A percentile compares a stretch with the other conserved stretches of the same genome.
Evolutionary conservation across 2,113 vertebrate genomes (phyloP).

Genomic region (Lonchura striata): DNA sequence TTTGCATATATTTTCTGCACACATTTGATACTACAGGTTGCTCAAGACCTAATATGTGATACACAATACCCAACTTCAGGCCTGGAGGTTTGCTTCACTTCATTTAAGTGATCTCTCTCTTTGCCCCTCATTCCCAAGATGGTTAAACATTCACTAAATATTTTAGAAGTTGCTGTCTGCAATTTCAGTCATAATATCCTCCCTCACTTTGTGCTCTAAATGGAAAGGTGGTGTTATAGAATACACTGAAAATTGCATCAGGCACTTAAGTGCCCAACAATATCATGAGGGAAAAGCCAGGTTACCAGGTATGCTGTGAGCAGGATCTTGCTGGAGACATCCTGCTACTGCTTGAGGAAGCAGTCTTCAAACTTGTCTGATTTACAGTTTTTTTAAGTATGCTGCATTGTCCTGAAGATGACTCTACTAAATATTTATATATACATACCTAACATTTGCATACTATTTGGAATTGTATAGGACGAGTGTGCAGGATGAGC

Average conservation of each 20-base stretch:
- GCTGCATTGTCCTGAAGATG: background rate
- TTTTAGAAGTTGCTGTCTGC: background rate
- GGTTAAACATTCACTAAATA: background rate
- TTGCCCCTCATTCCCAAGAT: background rate
- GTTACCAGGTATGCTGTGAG: accelerated
- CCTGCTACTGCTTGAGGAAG: background rate
- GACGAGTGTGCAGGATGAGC: background rate
- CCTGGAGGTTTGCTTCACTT: background rate
- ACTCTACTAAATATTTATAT: background rate
- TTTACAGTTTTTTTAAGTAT: background rate
- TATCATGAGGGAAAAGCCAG: background rate
- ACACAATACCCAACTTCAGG: background rate
- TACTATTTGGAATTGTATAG: background rate
- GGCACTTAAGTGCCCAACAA: accelerated
- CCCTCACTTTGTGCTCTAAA: background rate
- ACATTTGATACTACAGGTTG: background rate
- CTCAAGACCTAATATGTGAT: background rate
- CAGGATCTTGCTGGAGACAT: background rate
- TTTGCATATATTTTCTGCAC: background rate
- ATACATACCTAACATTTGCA: background rate
- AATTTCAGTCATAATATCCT: background rate
- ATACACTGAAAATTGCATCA: background rate
- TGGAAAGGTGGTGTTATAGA: background rate
- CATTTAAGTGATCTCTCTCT: background rate
- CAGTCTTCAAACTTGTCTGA: background rate